Conservation (phyloP, 2,888 invertebrate species). For the Rhingia rostrata region DNA sequence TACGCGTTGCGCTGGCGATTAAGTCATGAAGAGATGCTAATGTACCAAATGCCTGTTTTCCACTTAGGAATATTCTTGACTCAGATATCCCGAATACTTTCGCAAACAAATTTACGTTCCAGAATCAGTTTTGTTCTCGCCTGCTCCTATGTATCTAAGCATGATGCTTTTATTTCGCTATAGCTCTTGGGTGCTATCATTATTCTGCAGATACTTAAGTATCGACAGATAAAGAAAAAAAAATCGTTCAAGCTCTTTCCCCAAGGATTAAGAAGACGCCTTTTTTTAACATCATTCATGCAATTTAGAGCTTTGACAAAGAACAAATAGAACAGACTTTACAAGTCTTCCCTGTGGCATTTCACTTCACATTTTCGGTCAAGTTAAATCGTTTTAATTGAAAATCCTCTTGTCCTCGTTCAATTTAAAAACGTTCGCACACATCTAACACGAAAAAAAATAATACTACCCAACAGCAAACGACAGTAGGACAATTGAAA, state of each 20-base stretch:
- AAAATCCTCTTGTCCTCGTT: constrained; percentile 4
- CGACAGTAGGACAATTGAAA: constrained; percentile 21
- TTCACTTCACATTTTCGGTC: constrained; percentile 2
- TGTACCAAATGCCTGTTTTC: no score
- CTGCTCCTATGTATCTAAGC: no score
- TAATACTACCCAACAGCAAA: background rate
- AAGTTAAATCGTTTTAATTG: constrained; percentile 10
- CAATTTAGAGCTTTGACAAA: background rate
- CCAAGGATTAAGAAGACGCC: background rate
- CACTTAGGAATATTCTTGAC: no score
- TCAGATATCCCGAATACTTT: no score
- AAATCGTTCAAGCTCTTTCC: background rate
- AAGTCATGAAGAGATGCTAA: no score
- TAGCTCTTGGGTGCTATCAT: no score
- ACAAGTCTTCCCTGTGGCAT: constrained; percentile 6
- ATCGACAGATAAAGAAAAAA: no score
- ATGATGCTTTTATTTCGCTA: no score
- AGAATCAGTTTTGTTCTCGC: no score
- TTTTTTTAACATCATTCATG: background rate
- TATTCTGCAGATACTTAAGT: no score
- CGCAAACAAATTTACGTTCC: no score
- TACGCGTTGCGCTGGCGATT: no score
- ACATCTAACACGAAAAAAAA: constrained; percentile 1
- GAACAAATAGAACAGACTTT: background rate
- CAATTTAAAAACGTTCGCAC: constrained; percentile 1